phyloP scores from a whole-genome alignment of 2,113 vertebrate species.

The Ammodytes dubius region DNA sequence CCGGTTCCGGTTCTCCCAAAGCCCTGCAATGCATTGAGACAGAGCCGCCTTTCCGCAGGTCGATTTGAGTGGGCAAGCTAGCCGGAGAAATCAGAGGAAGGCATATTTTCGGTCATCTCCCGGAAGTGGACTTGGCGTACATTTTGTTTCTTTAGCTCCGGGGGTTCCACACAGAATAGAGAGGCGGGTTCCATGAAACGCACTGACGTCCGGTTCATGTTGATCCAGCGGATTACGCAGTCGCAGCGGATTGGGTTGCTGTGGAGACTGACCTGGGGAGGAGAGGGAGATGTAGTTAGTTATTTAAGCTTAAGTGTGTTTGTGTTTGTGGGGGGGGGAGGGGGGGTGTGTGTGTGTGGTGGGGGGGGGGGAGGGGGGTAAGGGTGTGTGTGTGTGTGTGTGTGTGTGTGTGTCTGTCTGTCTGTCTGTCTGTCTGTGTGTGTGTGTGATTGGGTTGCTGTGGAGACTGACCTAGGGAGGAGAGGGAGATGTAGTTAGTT shows the following conservation, averaged over 20 bases:
- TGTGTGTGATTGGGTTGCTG: too few relatives aligned
- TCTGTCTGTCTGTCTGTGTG: too few relatives aligned
- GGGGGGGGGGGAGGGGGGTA: too few relatives aligned
- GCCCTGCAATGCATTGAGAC: slow-evolving; percentile 94
- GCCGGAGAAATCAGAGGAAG: slow-evolving; percentile 93
- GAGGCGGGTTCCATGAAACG: slow-evolving; percentile 96
- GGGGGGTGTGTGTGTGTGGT: too few relatives aligned
- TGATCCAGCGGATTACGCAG: slow-evolving; percentile 96
- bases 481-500: too few relatives aligned
- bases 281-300: too few relatives aligned
- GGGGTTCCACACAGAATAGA: slow-evolving; percentile 92
- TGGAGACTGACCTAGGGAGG: too few relatives aligned
- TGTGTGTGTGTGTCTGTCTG: too few relatives aligned
- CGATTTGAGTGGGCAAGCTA: slow-evolving; percentile 88
- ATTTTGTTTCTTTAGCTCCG: slow-evolving; percentile 92
- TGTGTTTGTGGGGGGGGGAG: too few relatives aligned
- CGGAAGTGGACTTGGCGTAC: slow-evolving; percentile 93
- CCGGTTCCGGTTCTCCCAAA: slow-evolving; percentile 93
- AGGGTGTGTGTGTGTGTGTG: too few relatives aligned
- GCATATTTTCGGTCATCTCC: slow-evolving; percentile 96
- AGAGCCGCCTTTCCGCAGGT: slow-evolving; percentile 84
- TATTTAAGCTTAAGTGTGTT: too few relatives aligned
- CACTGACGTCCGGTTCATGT: slow-evolving; percentile 92
- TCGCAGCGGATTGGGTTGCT: slow-evolving; percentile 96
- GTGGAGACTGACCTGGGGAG: slow-evolving; percentile 87